These are phyloP conservation scores for Eurytoma adleriae DNA, from an alignment of 2,888 invertebrate genomes.

Conservation along the genomic window DNA sequence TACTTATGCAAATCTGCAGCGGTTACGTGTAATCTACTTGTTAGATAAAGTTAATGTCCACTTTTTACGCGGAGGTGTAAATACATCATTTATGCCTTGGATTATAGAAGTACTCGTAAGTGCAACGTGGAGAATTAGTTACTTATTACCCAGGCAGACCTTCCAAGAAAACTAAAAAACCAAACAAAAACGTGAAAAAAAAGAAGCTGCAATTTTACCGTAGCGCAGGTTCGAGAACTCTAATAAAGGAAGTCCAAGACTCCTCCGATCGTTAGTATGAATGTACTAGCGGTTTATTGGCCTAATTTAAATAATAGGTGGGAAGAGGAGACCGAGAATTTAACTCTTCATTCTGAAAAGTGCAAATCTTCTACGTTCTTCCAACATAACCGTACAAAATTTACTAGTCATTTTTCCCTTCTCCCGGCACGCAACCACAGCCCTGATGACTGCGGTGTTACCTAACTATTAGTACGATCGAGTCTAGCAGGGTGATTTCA, in stretches of 20 bases:
- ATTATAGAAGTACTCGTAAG: too few relatives aligned
- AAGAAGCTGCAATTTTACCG: conserved; percentile 22
- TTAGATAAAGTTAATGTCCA: too few relatives aligned
- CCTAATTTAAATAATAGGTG: conserved; percentile 74
- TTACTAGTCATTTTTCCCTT: neutral
- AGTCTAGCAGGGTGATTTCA: too few relatives aligned
- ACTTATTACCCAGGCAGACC: too few relatives aligned
- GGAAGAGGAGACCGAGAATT: conserved; percentile 51
- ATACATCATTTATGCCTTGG: too few relatives aligned
- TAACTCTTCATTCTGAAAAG: conserved; percentile 27
- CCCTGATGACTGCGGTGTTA: conserved; percentile 69
- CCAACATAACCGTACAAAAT: conserved; percentile 4
- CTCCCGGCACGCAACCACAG: conserved; percentile 53
- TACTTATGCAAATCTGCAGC: too few relatives aligned
- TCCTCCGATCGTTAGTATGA: conserved; percentile 34
- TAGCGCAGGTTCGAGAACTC: conserved; percentile 1
- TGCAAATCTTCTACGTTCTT: conserved; percentile 9
- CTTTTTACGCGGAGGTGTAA: too few relatives aligned
- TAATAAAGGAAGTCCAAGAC: conserved; percentile 52
- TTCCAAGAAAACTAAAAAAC: neutral
- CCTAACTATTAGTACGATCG: conserved; percentile 66
- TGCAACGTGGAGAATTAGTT: too few relatives aligned
- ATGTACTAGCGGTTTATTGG: conserved; percentile 69
- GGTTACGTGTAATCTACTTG: too few relatives aligned
- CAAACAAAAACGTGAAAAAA: conserved; percentile 11